These are phyloP conservation scores for Eupithecia vulgata DNA, from an alignment of 2,888 invertebrate genomes.

Conservation along the genomic window DNA sequence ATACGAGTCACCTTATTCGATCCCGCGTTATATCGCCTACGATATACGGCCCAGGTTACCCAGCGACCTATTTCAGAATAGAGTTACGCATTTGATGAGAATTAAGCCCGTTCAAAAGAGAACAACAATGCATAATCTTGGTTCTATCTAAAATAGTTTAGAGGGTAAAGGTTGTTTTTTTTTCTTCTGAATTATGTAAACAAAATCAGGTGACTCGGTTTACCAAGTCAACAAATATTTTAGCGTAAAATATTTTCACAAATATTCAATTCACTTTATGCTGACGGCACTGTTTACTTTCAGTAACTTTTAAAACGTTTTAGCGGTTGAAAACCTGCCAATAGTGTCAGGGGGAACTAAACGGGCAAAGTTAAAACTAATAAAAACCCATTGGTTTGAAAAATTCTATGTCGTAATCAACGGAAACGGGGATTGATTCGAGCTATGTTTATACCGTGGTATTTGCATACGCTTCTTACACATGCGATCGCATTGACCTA, in stretches of 20 bases:
- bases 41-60: slow-evolving; percentile 48
- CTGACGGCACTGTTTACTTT: slow-evolving; percentile 17
- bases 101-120: slow-evolving; percentile 40
- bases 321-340: slow-evolving; percentile 38
- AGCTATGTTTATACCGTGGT: slow-evolving; percentile 52
- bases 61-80: slow-evolving; percentile 46
- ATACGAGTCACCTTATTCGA: slow-evolving; percentile 56
- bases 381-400: slow-evolving; percentile 31
- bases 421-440: slow-evolving; percentile 49
- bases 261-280: slow-evolving; percentile 14
- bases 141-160: slow-evolving; percentile 19
- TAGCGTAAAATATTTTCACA: neutral
- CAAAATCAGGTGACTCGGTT: neutral
- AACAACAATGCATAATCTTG: slow-evolving; percentile 31
- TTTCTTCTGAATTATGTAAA: neutral
- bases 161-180: neutral
- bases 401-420: slow-evolving; percentile 48
- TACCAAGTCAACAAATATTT: neutral
- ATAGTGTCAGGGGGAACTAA: slow-evolving; percentile 36
- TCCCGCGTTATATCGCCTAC: slow-evolving; percentile 51
- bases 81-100: slow-evolving; percentile 45
- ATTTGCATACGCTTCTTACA: slow-evolving; percentile 56
- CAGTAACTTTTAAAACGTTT: slow-evolving; percentile 28
- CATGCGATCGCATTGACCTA: slow-evolving; percentile 64
- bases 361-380: slow-evolving; percentile 26